Percentiles rank a stretch among this genome's conserved stretches.
Evolutionary conservation across 1,140 invertebrate genomes (phyloP).

Genomic region (Odontomachus brunneus): DNA sequence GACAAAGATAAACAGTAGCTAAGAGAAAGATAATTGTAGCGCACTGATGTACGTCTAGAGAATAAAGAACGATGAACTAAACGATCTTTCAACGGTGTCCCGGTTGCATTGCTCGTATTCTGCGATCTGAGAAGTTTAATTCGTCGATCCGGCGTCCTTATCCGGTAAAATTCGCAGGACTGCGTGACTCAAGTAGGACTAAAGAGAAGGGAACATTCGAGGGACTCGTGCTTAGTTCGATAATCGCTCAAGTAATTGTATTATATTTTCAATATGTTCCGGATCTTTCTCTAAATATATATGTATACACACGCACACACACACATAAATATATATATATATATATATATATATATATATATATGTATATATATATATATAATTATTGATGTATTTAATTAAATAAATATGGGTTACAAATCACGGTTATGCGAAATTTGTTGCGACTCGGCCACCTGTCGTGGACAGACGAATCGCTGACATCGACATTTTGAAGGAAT

Average conservation of each 20-base stretch:
- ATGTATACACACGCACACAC: too few species aligned
- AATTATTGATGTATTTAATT: slow-evolving; percentile 46
- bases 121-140: too few species aligned
- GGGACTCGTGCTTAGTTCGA: slow-evolving; percentile 5
- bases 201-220: neutral
- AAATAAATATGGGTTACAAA: slow-evolving; percentile 51
- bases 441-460: neutral
- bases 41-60: slow-evolving; percentile 66
- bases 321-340: too few species aligned
- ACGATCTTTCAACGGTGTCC: slow-evolving; percentile 19
- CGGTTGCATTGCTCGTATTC: too few species aligned
- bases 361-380: too few species aligned
- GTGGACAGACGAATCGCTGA: neutral
- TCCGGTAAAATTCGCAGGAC: neutral
- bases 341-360: too few species aligned
- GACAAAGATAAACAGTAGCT: slow-evolving; percentile 23
- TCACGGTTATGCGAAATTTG: neutral
- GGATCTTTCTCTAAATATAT: slow-evolving; percentile 19
- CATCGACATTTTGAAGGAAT: neutral
- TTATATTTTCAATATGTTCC: slow-evolving; percentile 55
- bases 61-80: slow-evolving; percentile 59
- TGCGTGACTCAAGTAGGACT: neutral
- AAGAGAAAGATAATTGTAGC: slow-evolving; percentile 63
- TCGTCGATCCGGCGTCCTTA: too few species aligned
- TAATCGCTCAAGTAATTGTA: slow-evolving; percentile 51